A percentile compares a stretch with the other conserved stretches of the same genome.
Evolutionary conservation across 2,113 vertebrate genomes (phyloP).

Genomic region (Neodon shergylaensis): DNA sequence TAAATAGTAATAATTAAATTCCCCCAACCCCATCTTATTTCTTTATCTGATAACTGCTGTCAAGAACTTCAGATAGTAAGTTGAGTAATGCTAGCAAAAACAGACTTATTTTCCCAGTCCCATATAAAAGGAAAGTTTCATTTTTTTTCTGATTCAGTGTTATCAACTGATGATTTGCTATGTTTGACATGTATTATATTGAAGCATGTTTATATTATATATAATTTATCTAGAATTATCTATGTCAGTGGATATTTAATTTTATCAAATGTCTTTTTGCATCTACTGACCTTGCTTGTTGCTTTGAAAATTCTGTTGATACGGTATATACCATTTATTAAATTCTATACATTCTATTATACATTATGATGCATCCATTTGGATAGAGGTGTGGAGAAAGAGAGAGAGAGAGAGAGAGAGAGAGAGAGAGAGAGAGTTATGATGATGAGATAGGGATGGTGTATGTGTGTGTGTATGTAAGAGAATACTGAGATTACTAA

Average conservation of each 20-base stretch:
- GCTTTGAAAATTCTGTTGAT: background rate
- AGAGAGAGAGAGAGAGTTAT: too few species aligned
- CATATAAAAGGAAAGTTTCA: background rate
- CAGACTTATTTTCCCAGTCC: background rate
- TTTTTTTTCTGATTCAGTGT: background rate
- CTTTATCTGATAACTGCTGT: background rate
- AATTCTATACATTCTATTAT: background rate
- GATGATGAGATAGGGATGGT: background rate
- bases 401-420: too few species aligned
- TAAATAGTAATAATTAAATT: background rate
- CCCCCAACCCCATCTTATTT: background rate
- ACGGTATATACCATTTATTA: background rate
- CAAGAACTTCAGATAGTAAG: background rate
- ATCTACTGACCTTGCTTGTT: background rate
- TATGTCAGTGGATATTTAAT: background rate
- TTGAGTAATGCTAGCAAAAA: background rate
- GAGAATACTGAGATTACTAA: background rate
- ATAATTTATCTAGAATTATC: background rate
- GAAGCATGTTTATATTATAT: background rate
- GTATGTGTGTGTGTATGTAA: background rate
- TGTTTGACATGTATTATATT: background rate
- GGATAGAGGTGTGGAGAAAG: background rate
- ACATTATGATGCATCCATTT: background rate
- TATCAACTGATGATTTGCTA: too few species aligned
- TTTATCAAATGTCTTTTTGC: background rate